Percentiles rank a stretch among this genome's conserved stretches.
Conservation (phyloP, 2,888 invertebrate species). For the Holacanthella duospinosa region DNA sequence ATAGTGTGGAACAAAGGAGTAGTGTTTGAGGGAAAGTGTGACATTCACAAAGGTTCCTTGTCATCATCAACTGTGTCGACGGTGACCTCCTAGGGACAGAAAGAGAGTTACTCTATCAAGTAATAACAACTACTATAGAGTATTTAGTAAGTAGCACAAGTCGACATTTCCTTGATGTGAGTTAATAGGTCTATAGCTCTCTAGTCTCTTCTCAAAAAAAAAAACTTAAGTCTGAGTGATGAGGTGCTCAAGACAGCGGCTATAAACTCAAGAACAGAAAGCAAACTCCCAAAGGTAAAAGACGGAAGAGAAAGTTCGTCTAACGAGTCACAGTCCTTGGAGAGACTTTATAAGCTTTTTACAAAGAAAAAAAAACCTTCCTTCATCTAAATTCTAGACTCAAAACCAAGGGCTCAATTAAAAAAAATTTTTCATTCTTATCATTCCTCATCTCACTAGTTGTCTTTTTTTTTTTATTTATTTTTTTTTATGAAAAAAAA, state of each 20-base stretch:
- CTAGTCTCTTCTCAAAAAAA: background rate
- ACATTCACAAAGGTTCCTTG: no score
- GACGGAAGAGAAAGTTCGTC: background rate
- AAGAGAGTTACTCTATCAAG: no score
- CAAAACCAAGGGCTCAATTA: background rate
- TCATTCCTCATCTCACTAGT: background rate
- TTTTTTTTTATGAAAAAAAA: background rate
- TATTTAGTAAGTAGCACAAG: no score
- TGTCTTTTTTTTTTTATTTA: background rate
- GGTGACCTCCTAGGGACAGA: no score
- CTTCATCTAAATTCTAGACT: background rate
- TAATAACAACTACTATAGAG: no score
- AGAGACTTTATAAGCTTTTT: background rate
- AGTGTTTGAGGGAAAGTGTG: no score
- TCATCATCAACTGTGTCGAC: no score
- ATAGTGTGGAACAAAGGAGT: no score
- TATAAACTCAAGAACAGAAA: background rate
- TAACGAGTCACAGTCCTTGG: background rate
- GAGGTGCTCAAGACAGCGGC: background rate
- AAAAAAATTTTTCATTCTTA: background rate
- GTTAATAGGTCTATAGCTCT: slow-evolving; percentile 4
- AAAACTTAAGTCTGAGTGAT: slow-evolving; percentile 4
- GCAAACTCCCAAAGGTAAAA: background rate
- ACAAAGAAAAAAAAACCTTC: background rate
- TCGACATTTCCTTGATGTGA: background rate